Evolutionary conservation across 1,140 invertebrate genomes (phyloP).

Genomic region (Sycobia sp.): DNA sequence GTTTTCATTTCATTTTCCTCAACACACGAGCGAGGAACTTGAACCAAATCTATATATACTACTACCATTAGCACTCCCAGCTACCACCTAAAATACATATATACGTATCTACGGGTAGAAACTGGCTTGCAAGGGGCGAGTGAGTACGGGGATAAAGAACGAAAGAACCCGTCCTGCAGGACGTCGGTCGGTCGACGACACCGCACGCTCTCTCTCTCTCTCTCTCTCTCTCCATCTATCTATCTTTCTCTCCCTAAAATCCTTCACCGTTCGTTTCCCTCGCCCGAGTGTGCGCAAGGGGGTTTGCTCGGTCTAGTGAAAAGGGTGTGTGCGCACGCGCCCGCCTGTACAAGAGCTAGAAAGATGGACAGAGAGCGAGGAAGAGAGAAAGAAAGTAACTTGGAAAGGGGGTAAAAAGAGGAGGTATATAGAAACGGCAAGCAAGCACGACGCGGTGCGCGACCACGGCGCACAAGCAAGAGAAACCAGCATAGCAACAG

Average conservation of each 20-base stretch:
- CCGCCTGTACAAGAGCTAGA: too few relatives aligned
- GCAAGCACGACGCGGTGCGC: too few relatives aligned
- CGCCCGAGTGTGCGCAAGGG: conserved; percentile 14
- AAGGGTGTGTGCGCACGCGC: conserved; percentile 3
- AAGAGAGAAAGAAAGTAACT: conserved; percentile 5
- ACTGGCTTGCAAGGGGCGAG: too few relatives aligned
- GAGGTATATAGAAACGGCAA: too few relatives aligned
- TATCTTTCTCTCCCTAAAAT: neutral
- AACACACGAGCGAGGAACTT: neutral
- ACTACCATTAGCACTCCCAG: too few relatives aligned
- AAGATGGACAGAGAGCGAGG: too few relatives aligned
- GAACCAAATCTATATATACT: neutral
- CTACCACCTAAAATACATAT: too few relatives aligned
- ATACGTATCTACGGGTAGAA: neutral
- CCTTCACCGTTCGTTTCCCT: neutral
- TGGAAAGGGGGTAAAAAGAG: conserved; percentile 32
- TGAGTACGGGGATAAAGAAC: conserved; percentile 11
- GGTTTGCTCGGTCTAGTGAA: conserved; percentile 27
- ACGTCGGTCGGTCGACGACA: conserved; percentile 42
- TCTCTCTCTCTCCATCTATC: neutral
- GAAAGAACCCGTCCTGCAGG: conserved; percentile 46
- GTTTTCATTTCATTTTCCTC: conserved; percentile 24
- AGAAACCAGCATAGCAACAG: conserved; percentile 60
- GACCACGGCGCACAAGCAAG: conserved; percentile 38
- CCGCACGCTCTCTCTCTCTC: conserved; percentile 9